Conservation (phyloP, 2,888 invertebrate genomes). For the Melanargia galathea region DNA sequence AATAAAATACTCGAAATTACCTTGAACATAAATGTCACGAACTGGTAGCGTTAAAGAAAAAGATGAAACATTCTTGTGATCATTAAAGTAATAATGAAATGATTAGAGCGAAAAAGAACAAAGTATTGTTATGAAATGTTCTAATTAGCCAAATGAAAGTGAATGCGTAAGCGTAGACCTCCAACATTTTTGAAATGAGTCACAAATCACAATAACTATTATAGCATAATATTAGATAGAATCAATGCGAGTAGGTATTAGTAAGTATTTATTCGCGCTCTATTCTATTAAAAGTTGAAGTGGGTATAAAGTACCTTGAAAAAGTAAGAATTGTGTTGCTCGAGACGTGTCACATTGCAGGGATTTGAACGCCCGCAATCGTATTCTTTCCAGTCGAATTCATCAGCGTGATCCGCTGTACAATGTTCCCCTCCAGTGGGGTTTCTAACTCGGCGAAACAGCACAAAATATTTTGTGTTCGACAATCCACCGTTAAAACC, state of each 20-base stretch:
- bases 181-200: neutral
- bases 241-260: neutral
- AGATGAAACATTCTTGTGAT: conserved; percentile 24
- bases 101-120: conserved; percentile 1
- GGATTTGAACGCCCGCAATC: conserved; percentile 93
- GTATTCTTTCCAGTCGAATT: conserved; percentile 89
- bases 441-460: conserved; percentile 87
- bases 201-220: neutral
- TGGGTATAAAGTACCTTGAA: conserved; percentile 86
- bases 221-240: neutral
- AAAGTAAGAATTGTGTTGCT: conserved; percentile 92
- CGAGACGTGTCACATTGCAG: conserved; percentile 92
- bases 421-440: conserved; percentile 64
- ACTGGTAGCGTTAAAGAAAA: conserved; percentile 75
- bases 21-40: conserved; percentile 79
- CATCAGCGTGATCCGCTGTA: conserved; percentile 62
- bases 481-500: conserved; percentile 95
- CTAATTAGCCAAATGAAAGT: neutral
- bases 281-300: neutral
- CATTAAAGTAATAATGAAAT: neutral
- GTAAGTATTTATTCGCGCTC: neutral
- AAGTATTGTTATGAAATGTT: neutral
- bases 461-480: conserved; percentile 94
- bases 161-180: too few species aligned
- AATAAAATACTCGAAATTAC: conserved; percentile 52